phyloP scores from a whole-genome alignment of 2,113 vertebrate species.

The Archocentrus centrarchus region DNA sequence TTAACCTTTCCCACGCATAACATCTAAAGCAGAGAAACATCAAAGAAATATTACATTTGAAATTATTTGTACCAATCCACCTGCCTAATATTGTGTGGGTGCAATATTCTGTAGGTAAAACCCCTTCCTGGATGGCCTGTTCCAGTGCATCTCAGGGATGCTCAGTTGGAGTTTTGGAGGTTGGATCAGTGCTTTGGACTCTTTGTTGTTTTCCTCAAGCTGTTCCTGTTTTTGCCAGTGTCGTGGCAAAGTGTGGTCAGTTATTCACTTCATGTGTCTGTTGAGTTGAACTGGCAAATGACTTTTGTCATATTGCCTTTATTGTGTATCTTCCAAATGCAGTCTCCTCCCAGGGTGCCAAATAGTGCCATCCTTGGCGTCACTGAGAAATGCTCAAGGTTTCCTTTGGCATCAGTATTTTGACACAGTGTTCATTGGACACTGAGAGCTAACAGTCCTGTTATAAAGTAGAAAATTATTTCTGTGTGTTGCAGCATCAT shows the following conservation, averaged over 20 bases:
- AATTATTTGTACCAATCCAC: not conserved
- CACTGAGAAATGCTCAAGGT: not conserved
- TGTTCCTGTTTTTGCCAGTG: not conserved
- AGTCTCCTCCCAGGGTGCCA: not conserved
- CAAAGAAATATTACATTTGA: not conserved
- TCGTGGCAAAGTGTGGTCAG: not conserved
- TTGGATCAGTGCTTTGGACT: not conserved
- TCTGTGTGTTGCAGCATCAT: no score
- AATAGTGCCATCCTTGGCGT: not conserved
- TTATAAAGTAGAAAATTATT: accelerated
- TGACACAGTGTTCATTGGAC: not conserved
- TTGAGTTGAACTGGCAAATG: not conserved
- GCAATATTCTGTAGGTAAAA: not conserved
- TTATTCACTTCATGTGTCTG: not conserved
- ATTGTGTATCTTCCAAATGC: not conserved
- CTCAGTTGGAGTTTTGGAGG: not conserved
- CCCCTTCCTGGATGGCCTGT: not conserved
- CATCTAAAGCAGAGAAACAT: not conserved
- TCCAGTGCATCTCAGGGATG: not conserved
- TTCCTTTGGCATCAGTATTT: not conserved
- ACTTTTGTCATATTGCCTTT: not conserved
- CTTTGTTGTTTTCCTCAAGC: not conserved
- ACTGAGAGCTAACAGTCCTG: not conserved
- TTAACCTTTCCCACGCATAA: not conserved
- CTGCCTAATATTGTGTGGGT: not conserved